Evolutionary conservation across 2,797 vertebrate genomes (phyloP), one percentile per base, ranked within the genome.

Genomic region (Cottoperca gobio): DNA sequence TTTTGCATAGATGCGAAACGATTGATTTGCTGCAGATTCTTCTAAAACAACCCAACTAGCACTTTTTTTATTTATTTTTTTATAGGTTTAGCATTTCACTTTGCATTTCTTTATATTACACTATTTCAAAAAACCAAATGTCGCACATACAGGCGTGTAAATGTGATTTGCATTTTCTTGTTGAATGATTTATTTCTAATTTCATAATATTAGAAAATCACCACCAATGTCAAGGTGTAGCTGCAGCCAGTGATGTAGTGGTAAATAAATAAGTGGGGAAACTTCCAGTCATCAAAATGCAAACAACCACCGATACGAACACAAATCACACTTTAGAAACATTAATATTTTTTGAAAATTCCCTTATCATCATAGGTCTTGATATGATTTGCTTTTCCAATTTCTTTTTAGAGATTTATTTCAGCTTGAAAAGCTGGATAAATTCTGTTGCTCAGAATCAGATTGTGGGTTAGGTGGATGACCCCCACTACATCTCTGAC

Each of bases 1-100:
- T 86, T 90, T 92, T 93, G 92, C 92, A 92, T 93, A 93, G 93
- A 89, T 89, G 89, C 84, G 81, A 89, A 89, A 90, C 83, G 61
- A 89, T 75, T 84, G 78, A 85, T 90, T 88, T 76, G 50, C 79
- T 81, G 66, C 69, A 58, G 59, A 77, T 70, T 78, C 37, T 78
- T 73, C 53, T 43, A 26, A 59, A 78, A 81, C 64, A 82, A 75
- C 72, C 65, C 81, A 80, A 84, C 54, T 16, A 74, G 53, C 63
- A 81, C 72, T 59, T 71, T 57, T 65, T 37, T 69, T 39, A n/a
- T 46, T n/a, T n/a, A n/a, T n/a, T n/a, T n/a, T 58, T 3, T 43
- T 14, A 26, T 72, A 28, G 54, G 21, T 65, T 71, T 59, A 65
- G 26, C 43, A 59, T 69, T 82, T 35, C 40, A 40, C 42, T 40